phyloP scores from a whole-genome alignment of 2,888 invertebrate species.

The Amblyjoppa fuscipennis region DNA sequence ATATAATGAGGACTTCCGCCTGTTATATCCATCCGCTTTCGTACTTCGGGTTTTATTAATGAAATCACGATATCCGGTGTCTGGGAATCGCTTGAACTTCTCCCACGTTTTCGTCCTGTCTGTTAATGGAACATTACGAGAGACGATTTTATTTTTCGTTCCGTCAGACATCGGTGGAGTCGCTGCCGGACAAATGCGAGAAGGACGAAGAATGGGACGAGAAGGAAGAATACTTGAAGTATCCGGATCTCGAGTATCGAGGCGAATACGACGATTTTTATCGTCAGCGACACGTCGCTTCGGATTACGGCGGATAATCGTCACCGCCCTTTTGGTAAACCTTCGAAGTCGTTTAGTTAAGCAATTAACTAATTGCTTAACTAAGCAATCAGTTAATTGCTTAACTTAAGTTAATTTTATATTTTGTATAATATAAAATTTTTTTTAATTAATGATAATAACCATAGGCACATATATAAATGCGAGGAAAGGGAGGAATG shows the following conservation, averaged over 20 bases:
- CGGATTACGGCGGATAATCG: slow-evolving; percentile 50
- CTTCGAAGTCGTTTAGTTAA: too few species aligned
- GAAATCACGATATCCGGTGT: slow-evolving; percentile 76
- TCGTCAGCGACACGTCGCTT: neutral
- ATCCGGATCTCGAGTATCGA: slow-evolving; percentile 67
- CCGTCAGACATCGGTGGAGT: slow-evolving; percentile 73
- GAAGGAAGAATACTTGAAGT: slow-evolving; percentile 70
- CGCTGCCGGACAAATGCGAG: slow-evolving; percentile 73
- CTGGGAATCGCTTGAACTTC: slow-evolving; percentile 33
- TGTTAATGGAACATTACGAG: neutral
- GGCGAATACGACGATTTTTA: slow-evolving; percentile 65
- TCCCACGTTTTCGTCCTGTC: neutral
- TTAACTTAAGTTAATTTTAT: too few species aligned
- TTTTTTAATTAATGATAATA: slow-evolving; percentile 9
- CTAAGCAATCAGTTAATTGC: too few species aligned
- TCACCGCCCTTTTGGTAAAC: too few species aligned
- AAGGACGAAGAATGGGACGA: slow-evolving; percentile 69
- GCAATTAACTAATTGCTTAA: too few species aligned
- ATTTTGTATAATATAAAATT: neutral
- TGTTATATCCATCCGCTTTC: slow-evolving; percentile 66
- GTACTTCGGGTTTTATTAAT: slow-evolving; percentile 66
- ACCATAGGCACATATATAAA: slow-evolving; percentile 32
- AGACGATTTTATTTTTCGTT: slow-evolving; percentile 10
- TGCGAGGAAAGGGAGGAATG: slow-evolving; percentile 10
- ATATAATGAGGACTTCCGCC: slow-evolving; percentile 72